Evolutionary conservation across 2,797 vertebrate genomes (phyloP), one percentile per base, ranked within the genome.

Genomic region (Chanos chanos): DNA sequence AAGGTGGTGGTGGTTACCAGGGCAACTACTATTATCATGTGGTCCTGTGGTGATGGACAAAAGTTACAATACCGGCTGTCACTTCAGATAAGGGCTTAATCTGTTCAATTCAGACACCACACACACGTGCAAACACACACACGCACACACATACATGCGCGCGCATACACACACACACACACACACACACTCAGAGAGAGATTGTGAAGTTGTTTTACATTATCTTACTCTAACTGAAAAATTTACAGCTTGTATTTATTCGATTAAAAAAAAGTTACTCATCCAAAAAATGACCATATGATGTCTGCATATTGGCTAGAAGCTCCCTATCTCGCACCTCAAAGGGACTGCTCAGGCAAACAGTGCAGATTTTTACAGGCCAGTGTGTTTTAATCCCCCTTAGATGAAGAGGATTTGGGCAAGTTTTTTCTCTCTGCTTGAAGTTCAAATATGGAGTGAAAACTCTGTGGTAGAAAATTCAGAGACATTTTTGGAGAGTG

Each of bases 1-100:
- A 60, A 60, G 70, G 36, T 30, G 70, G 71, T 61, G 74, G 63
- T 50, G 62, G 61, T 82, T 77, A 76, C 75, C 52, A 71, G 75
- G 67, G 71, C 28, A 69, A 16, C 4, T 22, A 36, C 53, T 64
- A 48, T 58, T 55, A 59, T 58, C 61, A 27, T 33, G 30, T 62
- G 56, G 48, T 55, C 43, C 55, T 31, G 12, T 28, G 2, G 55
- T 63, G 68, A 52, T 53, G 61, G 61, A 33, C 61, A 44, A 30
- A 58, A 49, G 2, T 10, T 54, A 18, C 31, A 39, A 47, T 54
- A 49, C 40, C 12, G 60, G 49, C 48, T 59, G 54, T 54, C 71
- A 62, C 30, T 72, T 55, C 74, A 55, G 65, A 81, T 68, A 59
- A 75, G 67, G 47, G 54, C n/a, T 22, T 60, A 61, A 72, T 61